These are phyloP conservation scores for Enteromius fasciolatus DNA, from an alignment of 2,797 vertebrate species.

Conservation along the genomic window DNA sequence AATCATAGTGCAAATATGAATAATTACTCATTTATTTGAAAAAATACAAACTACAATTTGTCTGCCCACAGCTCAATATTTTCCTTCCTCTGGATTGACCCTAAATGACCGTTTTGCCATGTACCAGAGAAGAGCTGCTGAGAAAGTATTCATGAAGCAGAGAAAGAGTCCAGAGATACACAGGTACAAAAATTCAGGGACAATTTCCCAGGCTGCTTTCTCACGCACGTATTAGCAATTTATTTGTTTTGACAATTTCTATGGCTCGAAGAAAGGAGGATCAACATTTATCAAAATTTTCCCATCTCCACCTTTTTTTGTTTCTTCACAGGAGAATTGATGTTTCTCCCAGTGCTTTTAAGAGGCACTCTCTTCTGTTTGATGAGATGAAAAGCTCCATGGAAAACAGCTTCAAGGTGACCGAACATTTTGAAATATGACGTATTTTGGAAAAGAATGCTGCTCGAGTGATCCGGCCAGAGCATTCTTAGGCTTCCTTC, in stretches of 20 bases:
- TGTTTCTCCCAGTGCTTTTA: slow-evolving; percentile 99
- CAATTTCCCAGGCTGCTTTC: slow-evolving; percentile 60
- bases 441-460: slow-evolving; percentile 84
- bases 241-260: not conserved
- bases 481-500: slow-evolving; percentile 90
- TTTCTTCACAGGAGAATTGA: slow-evolving; percentile 90
- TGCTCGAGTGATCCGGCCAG: slow-evolving; percentile 64
- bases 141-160: slow-evolving; percentile 91
- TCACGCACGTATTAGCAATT: not conserved
- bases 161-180: slow-evolving; percentile 99
- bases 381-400: slow-evolving; percentile 94
- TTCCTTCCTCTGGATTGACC: slow-evolving; percentile 90
- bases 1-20: not conserved
- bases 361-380: slow-evolving; percentile 96
- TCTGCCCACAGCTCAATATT: slow-evolving; percentile 88
- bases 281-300: slow-evolving; percentile 1
- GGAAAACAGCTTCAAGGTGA: slow-evolving; percentile 98
- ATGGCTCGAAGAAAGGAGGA: not conserved
- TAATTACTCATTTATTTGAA: not conserved
- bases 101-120: slow-evolving; percentile 96
- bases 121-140: slow-evolving; percentile 94
- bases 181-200: slow-evolving; percentile 80
- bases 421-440: slow-evolving; percentile 87
- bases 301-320: slow-evolving; percentile 49
- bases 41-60: not conserved